phyloP scores from a whole-genome alignment of 1,140 invertebrate species.

The Macrocentrus cingulum region DNA sequence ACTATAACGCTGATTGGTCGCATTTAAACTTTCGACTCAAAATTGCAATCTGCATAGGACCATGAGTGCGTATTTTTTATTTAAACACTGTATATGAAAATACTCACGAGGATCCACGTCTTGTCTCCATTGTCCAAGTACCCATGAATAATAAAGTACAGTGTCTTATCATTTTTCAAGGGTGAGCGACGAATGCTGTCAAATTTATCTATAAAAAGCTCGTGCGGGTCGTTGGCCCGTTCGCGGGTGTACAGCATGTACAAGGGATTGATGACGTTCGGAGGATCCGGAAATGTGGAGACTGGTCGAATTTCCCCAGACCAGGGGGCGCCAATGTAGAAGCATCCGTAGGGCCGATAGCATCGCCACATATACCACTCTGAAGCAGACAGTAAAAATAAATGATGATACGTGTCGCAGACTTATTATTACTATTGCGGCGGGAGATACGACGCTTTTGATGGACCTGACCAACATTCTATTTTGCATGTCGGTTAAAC shows the following conservation, averaged over 20 bases:
- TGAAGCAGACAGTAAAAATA: slow-evolving; percentile 32
- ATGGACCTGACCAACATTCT: no score
- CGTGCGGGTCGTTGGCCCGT: slow-evolving; percentile 59
- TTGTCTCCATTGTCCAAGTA: slow-evolving; percentile 81
- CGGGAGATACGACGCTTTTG: no score
- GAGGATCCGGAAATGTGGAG: slow-evolving; percentile 72
- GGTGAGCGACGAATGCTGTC: slow-evolving; percentile 63
- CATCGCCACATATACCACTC: slow-evolving; percentile 64
- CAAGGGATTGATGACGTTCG: slow-evolving; percentile 62
- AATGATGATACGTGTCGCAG: neutral
- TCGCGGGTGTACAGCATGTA: slow-evolving; percentile 62
- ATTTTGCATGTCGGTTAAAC: no score
- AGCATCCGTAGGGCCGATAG: slow-evolving; percentile 81
- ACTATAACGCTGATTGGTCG: no score
- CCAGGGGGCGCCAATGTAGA: slow-evolving; percentile 79
- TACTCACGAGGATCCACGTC: slow-evolving; percentile 68
- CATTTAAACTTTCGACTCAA: no score
- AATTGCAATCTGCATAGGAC: no score
- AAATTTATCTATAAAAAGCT: slow-evolving; percentile 66
- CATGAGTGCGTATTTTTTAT: no score
- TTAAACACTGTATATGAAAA: slow-evolving; percentile 29
- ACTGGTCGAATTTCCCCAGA: slow-evolving; percentile 74
- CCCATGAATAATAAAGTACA: slow-evolving; percentile 81
- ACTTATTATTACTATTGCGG: neutral
- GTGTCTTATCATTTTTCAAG: slow-evolving; percentile 64